A percentile compares a stretch with the other conserved stretches of the same genome.
These are phyloP conservation scores for Ictidomys tridecemlineatus DNA, from an alignment of 2,113 vertebrate genomes.

Conservation along the genomic window DNA sequence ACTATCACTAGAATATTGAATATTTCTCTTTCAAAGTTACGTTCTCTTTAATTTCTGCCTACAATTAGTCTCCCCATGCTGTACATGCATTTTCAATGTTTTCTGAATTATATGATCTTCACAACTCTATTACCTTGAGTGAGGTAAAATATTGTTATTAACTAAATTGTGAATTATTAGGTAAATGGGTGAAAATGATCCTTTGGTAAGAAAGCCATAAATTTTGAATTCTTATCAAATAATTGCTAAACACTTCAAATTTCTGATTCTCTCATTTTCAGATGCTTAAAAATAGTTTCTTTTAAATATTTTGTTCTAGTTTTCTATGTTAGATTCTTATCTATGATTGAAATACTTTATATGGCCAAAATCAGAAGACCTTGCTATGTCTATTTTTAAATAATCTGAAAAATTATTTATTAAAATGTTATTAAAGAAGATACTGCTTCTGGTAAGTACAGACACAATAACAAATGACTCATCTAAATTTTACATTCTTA, in stretches of 20 bases:
- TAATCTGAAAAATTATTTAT: not conserved
- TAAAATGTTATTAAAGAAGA: not conserved
- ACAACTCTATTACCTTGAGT: not conserved
- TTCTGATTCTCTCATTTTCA: not conserved
- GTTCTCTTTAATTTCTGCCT: not conserved
- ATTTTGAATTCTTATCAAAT: not conserved
- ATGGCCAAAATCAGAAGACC: not conserved
- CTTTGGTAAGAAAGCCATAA: not conserved
- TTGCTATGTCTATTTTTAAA: not conserved
- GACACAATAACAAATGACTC: not conserved
- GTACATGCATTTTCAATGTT: not conserved
- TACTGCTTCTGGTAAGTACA: not conserved
- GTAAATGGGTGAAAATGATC: not conserved
- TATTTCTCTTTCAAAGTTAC: not conserved
- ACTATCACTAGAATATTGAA: not conserved
- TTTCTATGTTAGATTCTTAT: not conserved
- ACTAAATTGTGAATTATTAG: not conserved
- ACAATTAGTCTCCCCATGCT: not conserved
- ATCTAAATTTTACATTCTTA: constrained; percentile 10
- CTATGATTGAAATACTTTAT: not conserved
- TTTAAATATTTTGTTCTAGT: not conserved
- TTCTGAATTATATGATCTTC: not conserved
- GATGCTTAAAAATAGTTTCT: not conserved
- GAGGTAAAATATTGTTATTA: not conserved
- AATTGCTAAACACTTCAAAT: not conserved